Conservation (phyloP, 2,797 vertebrate species). For the Pseudopleuronectes americanus region DNA sequence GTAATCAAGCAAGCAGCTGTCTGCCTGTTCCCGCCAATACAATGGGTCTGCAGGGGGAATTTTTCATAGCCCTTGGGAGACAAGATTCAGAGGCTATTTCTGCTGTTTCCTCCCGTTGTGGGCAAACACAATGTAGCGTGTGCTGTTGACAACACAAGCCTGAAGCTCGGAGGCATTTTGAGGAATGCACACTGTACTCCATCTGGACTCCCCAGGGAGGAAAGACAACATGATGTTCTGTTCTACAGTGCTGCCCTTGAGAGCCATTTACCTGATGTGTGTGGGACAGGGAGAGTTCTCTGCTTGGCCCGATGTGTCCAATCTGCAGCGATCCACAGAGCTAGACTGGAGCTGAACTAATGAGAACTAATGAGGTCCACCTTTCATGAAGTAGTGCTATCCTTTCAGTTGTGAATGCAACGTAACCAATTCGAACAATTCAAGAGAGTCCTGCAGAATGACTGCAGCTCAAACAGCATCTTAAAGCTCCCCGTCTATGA, state of each 20-base stretch:
- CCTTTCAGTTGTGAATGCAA: neutral
- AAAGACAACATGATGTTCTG: conserved; percentile 47
- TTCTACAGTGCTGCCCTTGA: conserved; percentile 40
- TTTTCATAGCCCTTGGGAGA: conserved; percentile 76
- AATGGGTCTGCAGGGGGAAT: conserved; percentile 61
- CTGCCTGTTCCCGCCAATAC: conserved; percentile 56
- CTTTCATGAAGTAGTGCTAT: neutral
- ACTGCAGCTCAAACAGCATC: neutral
- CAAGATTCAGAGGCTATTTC: conserved; percentile 59
- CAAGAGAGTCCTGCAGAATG: neutral
- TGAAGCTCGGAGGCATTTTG: conserved; percentile 35
- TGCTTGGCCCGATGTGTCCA: neutral
- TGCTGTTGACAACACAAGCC: conserved; percentile 55
- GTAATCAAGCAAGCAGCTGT: conserved; percentile 75
- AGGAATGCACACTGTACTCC: conserved; percentile 38
- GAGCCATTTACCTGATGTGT: conserved; percentile 40
- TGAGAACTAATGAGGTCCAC: neutral
- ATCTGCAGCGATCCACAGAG: neutral
- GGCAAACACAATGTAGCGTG: conserved; percentile 38
- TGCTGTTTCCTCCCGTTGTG: conserved; percentile 39
- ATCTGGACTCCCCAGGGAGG: conserved; percentile 47
- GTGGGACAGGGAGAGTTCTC: conserved; percentile 5
- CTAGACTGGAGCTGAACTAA: neutral
- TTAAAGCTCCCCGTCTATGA: neutral
- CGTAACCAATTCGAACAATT: neutral